Percentiles rank a stretch among this genome's conserved stretches.
Conservation (phyloP, 2,797 vertebrate species). For the Centroberyx gerrardi region DNA sequence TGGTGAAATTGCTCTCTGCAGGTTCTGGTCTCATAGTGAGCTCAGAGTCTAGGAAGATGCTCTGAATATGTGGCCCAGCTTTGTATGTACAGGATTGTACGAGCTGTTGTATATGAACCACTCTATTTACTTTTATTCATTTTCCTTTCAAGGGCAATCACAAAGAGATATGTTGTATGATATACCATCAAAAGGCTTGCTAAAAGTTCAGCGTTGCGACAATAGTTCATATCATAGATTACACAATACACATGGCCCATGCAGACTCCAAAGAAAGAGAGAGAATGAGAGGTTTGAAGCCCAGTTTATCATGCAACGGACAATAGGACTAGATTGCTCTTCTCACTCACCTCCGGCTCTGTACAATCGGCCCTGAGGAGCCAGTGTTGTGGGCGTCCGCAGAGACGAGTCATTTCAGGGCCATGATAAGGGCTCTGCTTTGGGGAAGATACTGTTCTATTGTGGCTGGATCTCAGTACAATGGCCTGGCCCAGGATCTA, state of each 20-base stretch:
- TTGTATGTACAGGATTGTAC: conserved; percentile 1
- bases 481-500: conserved; percentile 76
- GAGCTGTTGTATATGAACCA: conserved; percentile 10
- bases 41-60: not conserved
- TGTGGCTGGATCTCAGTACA: conserved; percentile 78
- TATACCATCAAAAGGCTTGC: conserved; percentile 9
- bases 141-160: conserved; percentile 21
- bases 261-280: conserved; percentile 42
- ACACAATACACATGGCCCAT: conserved; percentile 40
- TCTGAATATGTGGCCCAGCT: not conserved
- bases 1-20: not conserved
- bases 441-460: conserved; percentile 74
- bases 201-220: conserved; percentile 32
- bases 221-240: conserved; percentile 51
- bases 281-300: conserved; percentile 58
- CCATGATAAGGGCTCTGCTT: conserved; percentile 81
- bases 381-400: conserved; percentile 77
- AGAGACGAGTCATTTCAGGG: conserved; percentile 84
- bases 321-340: conserved; percentile 82
- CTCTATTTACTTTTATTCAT: conserved; percentile 4
- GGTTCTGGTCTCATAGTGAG: not conserved
- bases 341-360: conserved; percentile 72
- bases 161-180: conserved; percentile 16
- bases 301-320: conserved; percentile 69
- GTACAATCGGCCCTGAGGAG: conserved; percentile 65